phyloP scores from a whole-genome alignment of 2,888 invertebrate species.

The Drosophila macrothrix region DNA sequence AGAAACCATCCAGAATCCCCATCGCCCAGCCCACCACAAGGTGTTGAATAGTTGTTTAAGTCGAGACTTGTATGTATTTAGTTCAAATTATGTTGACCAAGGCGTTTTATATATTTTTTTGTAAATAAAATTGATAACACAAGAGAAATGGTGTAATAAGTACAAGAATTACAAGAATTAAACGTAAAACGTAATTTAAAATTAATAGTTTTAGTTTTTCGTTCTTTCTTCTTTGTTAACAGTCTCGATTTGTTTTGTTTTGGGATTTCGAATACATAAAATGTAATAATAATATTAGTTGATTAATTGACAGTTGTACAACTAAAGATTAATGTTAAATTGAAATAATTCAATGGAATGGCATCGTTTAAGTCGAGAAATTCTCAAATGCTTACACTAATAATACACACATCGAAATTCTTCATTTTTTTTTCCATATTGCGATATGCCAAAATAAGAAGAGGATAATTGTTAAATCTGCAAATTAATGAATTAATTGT shows the following conservation, averaged over 20 bases:
- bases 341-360: constrained; percentile 63
- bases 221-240: constrained; percentile 40
- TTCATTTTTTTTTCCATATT: not conserved
- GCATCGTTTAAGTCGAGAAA: constrained; percentile 71
- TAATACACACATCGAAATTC: not conserved
- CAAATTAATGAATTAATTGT: not conserved
- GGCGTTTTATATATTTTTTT: constrained; percentile 55
- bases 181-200: constrained; percentile 24
- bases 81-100: constrained; percentile 30
- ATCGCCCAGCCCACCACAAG: constrained; percentile 1
- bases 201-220: constrained; percentile 25
- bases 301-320: constrained; percentile 66
- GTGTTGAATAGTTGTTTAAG: constrained; percentile 30
- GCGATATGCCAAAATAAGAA: constrained; percentile 26
- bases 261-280: constrained; percentile 33
- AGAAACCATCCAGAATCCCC: not conserved
- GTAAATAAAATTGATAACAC: constrained; percentile 64
- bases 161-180: constrained; percentile 51
- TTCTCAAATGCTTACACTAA: constrained; percentile 23
- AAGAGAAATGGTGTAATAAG: constrained; percentile 56
- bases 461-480: not conserved
- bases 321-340: constrained; percentile 28
- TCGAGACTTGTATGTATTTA: constrained; percentile 33
- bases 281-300: constrained; percentile 14
- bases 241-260: constrained; percentile 58